phyloP scores from a whole-genome alignment of 1,140 invertebrate genomes.

The Conus ventricosus region DNA sequence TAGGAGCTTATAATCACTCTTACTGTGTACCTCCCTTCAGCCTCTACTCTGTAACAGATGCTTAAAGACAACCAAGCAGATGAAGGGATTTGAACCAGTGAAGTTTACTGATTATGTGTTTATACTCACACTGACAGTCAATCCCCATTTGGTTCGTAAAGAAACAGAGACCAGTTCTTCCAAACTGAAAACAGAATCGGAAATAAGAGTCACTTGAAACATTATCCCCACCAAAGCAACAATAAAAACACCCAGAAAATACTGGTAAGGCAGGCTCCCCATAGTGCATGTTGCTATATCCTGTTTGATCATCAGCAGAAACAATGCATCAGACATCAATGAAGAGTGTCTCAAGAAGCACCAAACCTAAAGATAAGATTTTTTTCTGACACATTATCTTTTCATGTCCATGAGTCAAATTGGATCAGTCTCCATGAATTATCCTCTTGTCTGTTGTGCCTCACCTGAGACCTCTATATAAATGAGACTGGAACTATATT shows the following conservation, averaged over 20 bases:
- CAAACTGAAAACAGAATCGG: slow-evolving; percentile 48
- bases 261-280: neutral
- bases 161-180: slow-evolving; percentile 58
- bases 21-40: too few species aligned
- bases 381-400: too few species aligned
- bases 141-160: slow-evolving; percentile 56
- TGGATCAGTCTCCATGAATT: too few species aligned
- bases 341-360: neutral
- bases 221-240: neutral
- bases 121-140: slow-evolving; percentile 49
- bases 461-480: too few species aligned
- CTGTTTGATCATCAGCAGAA: neutral
- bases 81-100: too few species aligned
- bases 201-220: neutral
- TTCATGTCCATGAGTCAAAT: too few species aligned
- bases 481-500: too few species aligned
- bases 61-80: too few species aligned
- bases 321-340: neutral
- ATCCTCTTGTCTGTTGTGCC: too few species aligned
- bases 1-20: too few species aligned
- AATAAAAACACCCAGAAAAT: neutral
- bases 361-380: neutral
- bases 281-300: neutral
- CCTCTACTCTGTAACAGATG: too few species aligned
- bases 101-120: neutral